Evolutionary conservation across 1,140 invertebrate genomes (phyloP).

Genomic region (Cotesia glomerata): DNA sequence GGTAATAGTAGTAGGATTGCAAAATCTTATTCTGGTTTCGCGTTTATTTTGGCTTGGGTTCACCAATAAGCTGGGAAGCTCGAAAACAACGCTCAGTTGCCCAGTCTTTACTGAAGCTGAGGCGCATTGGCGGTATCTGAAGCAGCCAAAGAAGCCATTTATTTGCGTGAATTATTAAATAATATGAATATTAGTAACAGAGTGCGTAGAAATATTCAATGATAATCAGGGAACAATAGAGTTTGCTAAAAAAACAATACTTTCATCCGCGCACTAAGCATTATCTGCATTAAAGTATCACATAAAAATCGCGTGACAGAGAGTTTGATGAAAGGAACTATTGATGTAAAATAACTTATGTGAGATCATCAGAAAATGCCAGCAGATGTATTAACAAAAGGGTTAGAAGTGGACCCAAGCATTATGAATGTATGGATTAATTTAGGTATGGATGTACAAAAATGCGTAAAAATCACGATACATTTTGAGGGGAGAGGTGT

Average conservation of each 20-base stretch:
- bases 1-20: slow-evolving; percentile 36
- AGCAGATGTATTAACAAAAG: slow-evolving; percentile 30
- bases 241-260: slow-evolving; percentile 44
- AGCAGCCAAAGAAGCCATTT: slow-evolving; percentile 45
- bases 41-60: slow-evolving; percentile 35
- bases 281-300: slow-evolving; percentile 52
- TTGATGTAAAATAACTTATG: slow-evolving; percentile 21
- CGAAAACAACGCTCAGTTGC: slow-evolving; percentile 36
- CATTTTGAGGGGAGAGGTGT: too few relatives aligned
- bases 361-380: slow-evolving; percentile 27
- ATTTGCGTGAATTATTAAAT: slow-evolving; percentile 39
- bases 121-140: slow-evolving; percentile 52
- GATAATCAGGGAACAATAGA: slow-evolving; percentile 54
- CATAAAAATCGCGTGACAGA: slow-evolving; percentile 36
- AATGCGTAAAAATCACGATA: too few relatives aligned
- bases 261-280: slow-evolving; percentile 53
- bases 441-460: too few relatives aligned
- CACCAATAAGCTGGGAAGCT: slow-evolving; percentile 32
- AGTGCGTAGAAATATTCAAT: slow-evolving; percentile 27
- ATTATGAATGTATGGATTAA: not conserved
- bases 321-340: slow-evolving; percentile 6
- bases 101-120: slow-evolving; percentile 41
- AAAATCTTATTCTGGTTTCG: slow-evolving; percentile 46
- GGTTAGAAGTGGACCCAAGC: slow-evolving; percentile 4
- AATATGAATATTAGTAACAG: slow-evolving; percentile 4